These are phyloP conservation scores for Rhinogobio ventralis DNA, from an alignment of 2,797 vertebrate species.

Conservation along the genomic window DNA sequence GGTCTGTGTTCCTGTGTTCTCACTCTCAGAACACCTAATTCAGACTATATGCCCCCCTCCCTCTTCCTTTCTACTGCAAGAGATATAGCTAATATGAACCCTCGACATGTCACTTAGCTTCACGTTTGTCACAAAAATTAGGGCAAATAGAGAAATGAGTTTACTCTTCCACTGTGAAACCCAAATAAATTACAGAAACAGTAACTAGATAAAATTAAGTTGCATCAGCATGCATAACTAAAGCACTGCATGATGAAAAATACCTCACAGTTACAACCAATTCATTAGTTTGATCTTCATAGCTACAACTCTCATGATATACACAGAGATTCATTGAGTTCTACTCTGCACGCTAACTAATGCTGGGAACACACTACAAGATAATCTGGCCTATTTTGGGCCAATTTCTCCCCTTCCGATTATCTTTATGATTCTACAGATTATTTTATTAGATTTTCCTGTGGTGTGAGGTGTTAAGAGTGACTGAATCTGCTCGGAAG, in stretches of 20 bases:
- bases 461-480: too few species aligned
- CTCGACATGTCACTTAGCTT: constrained; percentile 73
- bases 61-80: constrained; percentile 5
- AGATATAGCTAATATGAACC: background rate
- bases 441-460: too few species aligned
- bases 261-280: background rate
- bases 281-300: constrained; percentile 26
- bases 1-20: background rate
- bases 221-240: constrained; percentile 23
- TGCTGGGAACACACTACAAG: too few species aligned
- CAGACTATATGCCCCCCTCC: background rate
- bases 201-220: constrained; percentile 17
- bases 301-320: constrained; percentile 1
- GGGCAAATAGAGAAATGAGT: constrained; percentile 28
- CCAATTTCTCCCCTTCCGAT: too few species aligned
- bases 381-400: too few species aligned
- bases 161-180: constrained; percentile 25
- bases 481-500: too few species aligned
- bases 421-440: too few species aligned
- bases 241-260: constrained; percentile 12
- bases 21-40: constrained; percentile 28
- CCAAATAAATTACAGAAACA: constrained; percentile 18
- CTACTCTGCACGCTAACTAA: background rate
- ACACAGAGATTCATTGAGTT: background rate
- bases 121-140: constrained; percentile 62